These are phyloP conservation scores for Indicator indicator DNA, from an alignment of 2,113 vertebrate genomes.

Conservation along the genomic window DNA sequence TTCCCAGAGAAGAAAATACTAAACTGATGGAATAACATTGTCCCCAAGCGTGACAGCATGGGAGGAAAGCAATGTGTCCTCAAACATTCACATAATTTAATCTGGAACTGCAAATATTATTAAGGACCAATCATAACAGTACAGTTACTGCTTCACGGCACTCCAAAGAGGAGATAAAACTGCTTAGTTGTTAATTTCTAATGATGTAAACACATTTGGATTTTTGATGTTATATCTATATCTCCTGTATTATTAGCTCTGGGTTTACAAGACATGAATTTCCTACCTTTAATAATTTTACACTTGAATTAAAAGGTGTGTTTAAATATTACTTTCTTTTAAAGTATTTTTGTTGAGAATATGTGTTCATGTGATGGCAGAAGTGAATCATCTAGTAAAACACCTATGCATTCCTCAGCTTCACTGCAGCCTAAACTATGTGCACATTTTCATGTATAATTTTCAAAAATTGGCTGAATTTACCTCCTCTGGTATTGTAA, in stretches of 20 bases:
- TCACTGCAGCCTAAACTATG: background rate
- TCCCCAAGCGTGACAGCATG: conserved; percentile 16
- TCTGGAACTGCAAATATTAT: conserved; percentile 66
- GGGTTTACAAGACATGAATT: conserved; percentile 34
- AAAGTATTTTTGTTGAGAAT: conserved; percentile 11
- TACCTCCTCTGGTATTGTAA: conserved; percentile 46
- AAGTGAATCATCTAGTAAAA: background rate
- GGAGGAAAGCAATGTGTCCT: conserved; percentile 34
- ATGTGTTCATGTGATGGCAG: background rate
- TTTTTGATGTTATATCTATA: conserved; percentile 44
- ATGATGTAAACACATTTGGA: conserved; percentile 64
- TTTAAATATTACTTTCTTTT: conserved; percentile 12
- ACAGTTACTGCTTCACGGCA: conserved; percentile 48
- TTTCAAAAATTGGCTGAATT: conserved; percentile 42
- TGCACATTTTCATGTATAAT: background rate
- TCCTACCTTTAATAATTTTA: conserved; percentile 31
- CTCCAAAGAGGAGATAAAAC: conserved; percentile 62
- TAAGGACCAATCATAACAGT: conserved; percentile 59
- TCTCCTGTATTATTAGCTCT: conserved; percentile 49
- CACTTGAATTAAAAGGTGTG: background rate
- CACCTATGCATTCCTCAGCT: background rate
- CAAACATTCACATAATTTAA: conserved; percentile 65
- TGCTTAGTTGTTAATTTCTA: conserved; percentile 65
- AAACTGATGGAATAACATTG: conserved; percentile 24
- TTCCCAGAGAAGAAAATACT: background rate